Evolutionary conservation across 2,888 invertebrate genomes (phyloP), one percentile per base, ranked within the genome.

Genomic region (Drosophila anceps): DNA sequence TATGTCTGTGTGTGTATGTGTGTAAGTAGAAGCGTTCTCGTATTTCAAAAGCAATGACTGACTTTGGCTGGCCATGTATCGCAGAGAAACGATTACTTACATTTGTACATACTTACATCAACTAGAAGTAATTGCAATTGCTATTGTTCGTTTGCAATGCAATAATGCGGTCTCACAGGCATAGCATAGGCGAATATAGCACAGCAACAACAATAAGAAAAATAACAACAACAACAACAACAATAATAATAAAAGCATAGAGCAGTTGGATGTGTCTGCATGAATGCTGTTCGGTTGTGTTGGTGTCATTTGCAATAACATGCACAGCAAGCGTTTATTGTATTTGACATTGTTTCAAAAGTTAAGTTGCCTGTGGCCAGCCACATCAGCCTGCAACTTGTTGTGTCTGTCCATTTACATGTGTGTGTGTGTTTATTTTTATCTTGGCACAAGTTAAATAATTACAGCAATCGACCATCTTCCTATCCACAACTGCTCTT

Each of bases 301-400:
- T 65, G 65, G 64, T 66, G 60, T 60, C 84, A 78, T 63, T 71
- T 71, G 68, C 79, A 79, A 53, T 80, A 73, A 76, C 73, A 73
- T 69, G 62, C 75, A 57, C 51, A 70, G 71, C 78, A 73, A 81
- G 69, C 86, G 68, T 77, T 73, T 70, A 85, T 83, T 84, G 72
- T 69, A 84, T 74, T 81, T 86, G 87, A 84, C 83, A 84, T 86
- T 84, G 83, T 84, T 85, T 80, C 84, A 83, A 88, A 83, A 83
- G 88, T 83, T 83, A 86, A 83, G 69, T 85, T 81, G 78, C 44
- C 48, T 86, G 78, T 88, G 87, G 84, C 73, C 81, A 88, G 84
- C 73, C 81, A 85, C 83, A 83, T 60, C 64, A 55, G 61, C 69
- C 74, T 66, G 74, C 73, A 82, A 70, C 82, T 79, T 80, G 62